These are phyloP conservation scores for Megalonaias nervosa DNA, from an alignment of 1,140 invertebrate species.

Conservation along the genomic window DNA sequence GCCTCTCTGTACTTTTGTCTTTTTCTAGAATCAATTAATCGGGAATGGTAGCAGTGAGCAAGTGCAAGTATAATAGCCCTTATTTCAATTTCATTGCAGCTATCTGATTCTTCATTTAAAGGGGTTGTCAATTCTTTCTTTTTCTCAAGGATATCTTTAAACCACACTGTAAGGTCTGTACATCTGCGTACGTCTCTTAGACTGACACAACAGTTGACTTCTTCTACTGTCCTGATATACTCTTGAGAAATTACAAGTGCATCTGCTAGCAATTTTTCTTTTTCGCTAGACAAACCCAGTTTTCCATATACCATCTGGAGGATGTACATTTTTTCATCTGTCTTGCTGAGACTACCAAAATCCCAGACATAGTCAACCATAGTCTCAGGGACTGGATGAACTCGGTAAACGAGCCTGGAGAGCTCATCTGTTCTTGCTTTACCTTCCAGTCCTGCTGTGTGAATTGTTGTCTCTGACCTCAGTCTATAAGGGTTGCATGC, in stretches of 20 bases:
- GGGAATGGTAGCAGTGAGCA: constrained; percentile 36
- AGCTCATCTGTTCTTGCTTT: constrained; percentile 36
- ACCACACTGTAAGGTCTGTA: constrained; percentile 8
- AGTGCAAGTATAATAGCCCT: constrained; percentile 20
- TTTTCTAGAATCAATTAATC: constrained; percentile 31
- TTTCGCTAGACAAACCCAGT: background rate
- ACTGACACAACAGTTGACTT: constrained; percentile 43
- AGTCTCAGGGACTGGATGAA: constrained; percentile 61
- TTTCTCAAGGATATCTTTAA: no score
- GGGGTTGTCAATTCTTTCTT: background rate
- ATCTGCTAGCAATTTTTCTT: constrained; percentile 8
- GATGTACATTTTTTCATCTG: constrained; percentile 60
- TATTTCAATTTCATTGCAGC: constrained; percentile 14
- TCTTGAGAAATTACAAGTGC: constrained; percentile 41
- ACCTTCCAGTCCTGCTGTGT: background rate
- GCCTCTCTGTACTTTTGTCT: constrained; percentile 37
- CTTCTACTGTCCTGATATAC: constrained; percentile 38
- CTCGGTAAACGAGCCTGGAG: constrained; percentile 60
- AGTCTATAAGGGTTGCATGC: constrained; percentile 38
- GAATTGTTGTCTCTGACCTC: background rate
- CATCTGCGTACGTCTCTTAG: constrained; percentile 36
- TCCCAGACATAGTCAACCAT: constrained; percentile 65
- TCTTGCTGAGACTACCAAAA: constrained; percentile 57
- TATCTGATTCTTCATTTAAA: background rate
- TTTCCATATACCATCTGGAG: constrained; percentile 50